Evolutionary conservation across 2,113 vertebrate species (phyloP).

Genomic region (Carassius gibelio): DNA sequence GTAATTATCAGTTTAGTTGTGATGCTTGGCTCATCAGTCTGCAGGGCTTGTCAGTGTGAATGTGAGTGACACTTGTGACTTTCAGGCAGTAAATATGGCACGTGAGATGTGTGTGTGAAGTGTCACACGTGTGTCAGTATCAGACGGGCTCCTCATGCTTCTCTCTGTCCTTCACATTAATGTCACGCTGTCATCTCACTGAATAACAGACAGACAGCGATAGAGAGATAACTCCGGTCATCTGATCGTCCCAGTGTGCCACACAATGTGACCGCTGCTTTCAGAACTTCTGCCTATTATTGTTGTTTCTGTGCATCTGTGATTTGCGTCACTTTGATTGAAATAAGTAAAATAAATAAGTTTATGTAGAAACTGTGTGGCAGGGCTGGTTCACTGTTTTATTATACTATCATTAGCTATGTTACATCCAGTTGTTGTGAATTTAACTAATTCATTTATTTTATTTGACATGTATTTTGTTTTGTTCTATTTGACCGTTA

Average conservation of each 20-base stretch:
- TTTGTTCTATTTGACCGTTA: too few relatives aligned
- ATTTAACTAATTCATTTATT: too few relatives aligned
- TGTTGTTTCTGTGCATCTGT: not conserved
- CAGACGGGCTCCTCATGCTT: constrained; percentile 38
- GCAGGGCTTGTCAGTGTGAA: constrained; percentile 12
- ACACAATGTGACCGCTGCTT: not conserved
- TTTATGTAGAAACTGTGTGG: not conserved
- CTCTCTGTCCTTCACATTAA: constrained; percentile 51
- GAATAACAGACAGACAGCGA: constrained; percentile 14
- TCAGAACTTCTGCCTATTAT: not conserved
- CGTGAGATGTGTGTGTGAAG: constrained; percentile 37
- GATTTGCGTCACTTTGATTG: not conserved
- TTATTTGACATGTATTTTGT: too few relatives aligned
- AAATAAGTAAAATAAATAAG: not conserved
- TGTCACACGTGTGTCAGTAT: constrained; percentile 35
- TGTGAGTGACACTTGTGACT: constrained; percentile 23
- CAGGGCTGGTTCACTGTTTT: too few relatives aligned
- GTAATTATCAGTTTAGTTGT: not conserved
- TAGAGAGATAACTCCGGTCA: constrained; percentile 25
- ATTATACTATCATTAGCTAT: not conserved
- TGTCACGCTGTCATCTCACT: constrained; percentile 44
- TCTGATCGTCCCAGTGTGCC: not conserved
- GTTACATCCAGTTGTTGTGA: too few relatives aligned
- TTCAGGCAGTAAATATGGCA: constrained; percentile 10
- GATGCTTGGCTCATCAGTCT: not conserved